Evolutionary conservation across 2,797 vertebrate species (phyloP), one percentile per base, ranked within the genome.

Genomic region (Gymnoscopelus braueri): DNA sequence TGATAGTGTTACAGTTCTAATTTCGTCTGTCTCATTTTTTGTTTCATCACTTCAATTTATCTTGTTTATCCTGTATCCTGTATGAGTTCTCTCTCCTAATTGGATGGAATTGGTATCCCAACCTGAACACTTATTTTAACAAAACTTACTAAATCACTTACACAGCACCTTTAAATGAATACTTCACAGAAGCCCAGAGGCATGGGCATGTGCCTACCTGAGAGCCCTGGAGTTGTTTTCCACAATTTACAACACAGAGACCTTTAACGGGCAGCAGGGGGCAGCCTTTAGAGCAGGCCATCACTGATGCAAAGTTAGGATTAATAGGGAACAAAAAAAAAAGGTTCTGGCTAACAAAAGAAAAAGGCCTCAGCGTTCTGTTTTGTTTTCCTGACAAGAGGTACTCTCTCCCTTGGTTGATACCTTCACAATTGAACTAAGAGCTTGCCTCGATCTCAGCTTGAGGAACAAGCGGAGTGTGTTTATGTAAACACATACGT

Each of bases 211-310:
- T 63, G 29, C 64, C 15, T 69, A 48, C 70, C 71, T 80, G 58
- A 47, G 55, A 24, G 49, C 26, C 29, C 61, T 24, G 53, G 47
- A 55, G 59, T 35, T 19, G 39, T 55, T 35, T 64, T 23, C 51
- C 54, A 73, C 65, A 74, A 65, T 63, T 75, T 15, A 58, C 63
- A 63, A 62, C 32, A 76, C 72, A 88, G 44, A 77, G 70, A 62
- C 73, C 67, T 2, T 69, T 58, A 23, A 74, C 63, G 26, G 79
- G 82, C 91, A 91, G 89, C 88, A 92, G 90, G 80, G 85, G 88
- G 91, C 88, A 88, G 83, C 35, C 71, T 92, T 84, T 29, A 73
- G 69, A 83, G 72, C 44, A 72, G 62, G 51, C 63, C 74, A 71
- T 79, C 52, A 52, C 26, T 44, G 15, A n/a, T 60, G 9, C 15